Evolutionary conservation across 2,113 vertebrate genomes (phyloP), one percentile per base, ranked within the genome.

Genomic region (Gavia stellata): DNA sequence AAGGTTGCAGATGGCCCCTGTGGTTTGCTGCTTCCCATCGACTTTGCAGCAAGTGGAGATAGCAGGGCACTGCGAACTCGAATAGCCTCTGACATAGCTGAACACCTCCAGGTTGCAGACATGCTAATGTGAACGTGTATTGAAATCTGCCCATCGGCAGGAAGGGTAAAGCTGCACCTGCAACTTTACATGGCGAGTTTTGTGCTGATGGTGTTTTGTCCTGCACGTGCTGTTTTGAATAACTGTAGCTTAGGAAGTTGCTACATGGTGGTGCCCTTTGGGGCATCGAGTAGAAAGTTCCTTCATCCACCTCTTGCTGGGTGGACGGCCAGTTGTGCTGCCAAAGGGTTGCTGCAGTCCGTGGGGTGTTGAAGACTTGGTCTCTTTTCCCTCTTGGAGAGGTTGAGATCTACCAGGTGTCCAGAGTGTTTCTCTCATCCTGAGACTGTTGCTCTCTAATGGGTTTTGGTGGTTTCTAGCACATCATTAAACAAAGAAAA

Each of bases 401-500:
- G 25, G 31, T 1, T 81, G 75, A 80, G 67, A 31, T 70, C 53
- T 91, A 29, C 40, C 59, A 80, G 40, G 53, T 78, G 34, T 80
- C 59, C 67, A 34, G n/a, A 49, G n/a, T 4, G 13, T 47, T 89
- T n/a, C 29, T 63, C 42, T 90, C 63, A 34, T 66, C 56, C 61
- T 20, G 42, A 73, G 44, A 44, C 20, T 68, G 24, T 73, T 21
- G 14, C 13, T 75, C 47, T 47, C 86, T 81, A 29, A 5, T 26
- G 50, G 8, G 21, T 83, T 53, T 71, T 88, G 34, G 70, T 72
- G 44, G 52, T 31, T 94, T 94, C 83, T 84, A 93, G 86, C 74
- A 70, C 50, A 73, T 96, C 42, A 8, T 96, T 85, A 90, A 94
- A 66, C 86, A 86, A 75, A 88, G n/a, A 3, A 81, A 70, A 56